Percentiles rank a stretch among this genome's conserved stretches.
phyloP scores from a whole-genome alignment of 1,140 invertebrate genomes.

The Microplitis demolitor region DNA sequence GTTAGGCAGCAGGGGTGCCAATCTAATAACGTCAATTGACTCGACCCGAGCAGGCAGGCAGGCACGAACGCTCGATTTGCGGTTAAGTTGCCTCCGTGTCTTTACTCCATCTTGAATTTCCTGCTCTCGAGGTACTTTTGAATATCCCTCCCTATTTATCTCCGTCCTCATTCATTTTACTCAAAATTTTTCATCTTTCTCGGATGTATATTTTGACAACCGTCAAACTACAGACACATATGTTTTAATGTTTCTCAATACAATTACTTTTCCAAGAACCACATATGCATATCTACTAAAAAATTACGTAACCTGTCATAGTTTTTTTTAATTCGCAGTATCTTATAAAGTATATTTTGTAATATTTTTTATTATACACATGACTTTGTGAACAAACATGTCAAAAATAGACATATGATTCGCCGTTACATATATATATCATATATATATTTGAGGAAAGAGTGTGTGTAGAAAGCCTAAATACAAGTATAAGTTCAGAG shows the following conservation, averaged over 20 bases:
- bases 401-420: conserved; percentile 7
- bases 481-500: background rate
- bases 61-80: conserved; percentile 56
- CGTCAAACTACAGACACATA: background rate
- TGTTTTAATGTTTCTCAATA: background rate
- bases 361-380: too few species aligned
- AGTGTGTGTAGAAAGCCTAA: background rate
- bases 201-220: background rate
- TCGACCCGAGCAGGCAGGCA: conserved; percentile 34
- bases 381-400: conserved; percentile 15
- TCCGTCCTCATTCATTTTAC: background rate
- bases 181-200: background rate
- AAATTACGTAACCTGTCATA: background rate
- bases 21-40: conserved; percentile 63
- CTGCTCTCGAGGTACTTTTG: background rate
- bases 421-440: background rate
- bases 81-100: conserved; percentile 34
- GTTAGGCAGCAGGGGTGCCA: conserved; percentile 45
- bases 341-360: too few species aligned
- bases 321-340: too few species aligned
- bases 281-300: too few species aligned
- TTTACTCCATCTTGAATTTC: background rate
- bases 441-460: background rate
- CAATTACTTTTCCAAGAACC: too few species aligned
- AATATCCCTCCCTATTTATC: too few species aligned